A percentile compares a stretch with the other conserved stretches of the same genome.
Evolutionary conservation across 2,113 vertebrate genomes (phyloP).

Genomic region (Eulemur rufifrons): DNA sequence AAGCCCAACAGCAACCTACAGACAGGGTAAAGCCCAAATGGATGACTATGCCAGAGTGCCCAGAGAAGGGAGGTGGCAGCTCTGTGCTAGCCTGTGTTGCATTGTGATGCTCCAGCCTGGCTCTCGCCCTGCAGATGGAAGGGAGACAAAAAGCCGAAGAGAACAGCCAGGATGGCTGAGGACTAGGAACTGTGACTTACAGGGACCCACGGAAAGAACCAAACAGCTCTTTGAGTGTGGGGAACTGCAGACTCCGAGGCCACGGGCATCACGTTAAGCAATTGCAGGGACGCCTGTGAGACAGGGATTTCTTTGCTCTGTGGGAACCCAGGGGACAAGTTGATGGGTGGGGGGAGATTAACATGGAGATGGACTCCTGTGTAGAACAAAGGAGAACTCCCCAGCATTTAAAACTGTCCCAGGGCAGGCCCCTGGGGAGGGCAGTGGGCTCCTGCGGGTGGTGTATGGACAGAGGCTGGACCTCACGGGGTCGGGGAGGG

Average conservation of each 20-base stretch:
- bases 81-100: no score
- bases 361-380: background rate
- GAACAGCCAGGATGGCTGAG: background rate
- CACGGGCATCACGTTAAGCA: background rate
- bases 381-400: background rate
- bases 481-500: background rate
- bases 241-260: background rate
- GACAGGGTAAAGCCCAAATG: background rate
- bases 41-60: background rate
- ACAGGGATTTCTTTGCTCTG: background rate
- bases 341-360: no score
- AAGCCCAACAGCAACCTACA: background rate
- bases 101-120: background rate
- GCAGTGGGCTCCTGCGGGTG: accelerated
- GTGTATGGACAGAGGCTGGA: accelerated
- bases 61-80: background rate
- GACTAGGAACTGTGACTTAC: background rate
- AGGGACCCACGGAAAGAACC: background rate
- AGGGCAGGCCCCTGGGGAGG: background rate
- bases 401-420: background rate
- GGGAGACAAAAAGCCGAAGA: background rate
- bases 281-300: background rate
- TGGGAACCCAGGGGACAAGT: background rate
- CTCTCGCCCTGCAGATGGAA: background rate
- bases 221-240: background rate